Conservation (phyloP, 2,888 invertebrate genomes). For the Plemyria rubiginata region DNA sequence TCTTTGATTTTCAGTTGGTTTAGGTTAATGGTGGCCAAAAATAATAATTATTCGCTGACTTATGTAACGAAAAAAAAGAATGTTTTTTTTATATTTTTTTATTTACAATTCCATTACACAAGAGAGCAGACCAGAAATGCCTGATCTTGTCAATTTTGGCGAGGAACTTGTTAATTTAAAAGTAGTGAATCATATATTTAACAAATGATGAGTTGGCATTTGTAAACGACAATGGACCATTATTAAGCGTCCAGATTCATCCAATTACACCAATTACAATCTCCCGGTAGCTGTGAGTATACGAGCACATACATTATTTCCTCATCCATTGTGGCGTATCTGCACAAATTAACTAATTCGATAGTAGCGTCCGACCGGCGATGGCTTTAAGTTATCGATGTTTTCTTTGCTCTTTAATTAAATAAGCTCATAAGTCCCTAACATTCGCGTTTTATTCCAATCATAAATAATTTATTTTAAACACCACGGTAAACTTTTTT, state of each 20-base stretch:
- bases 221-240: slow-evolving; percentile 80
- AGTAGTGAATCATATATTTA: slow-evolving; percentile 79
- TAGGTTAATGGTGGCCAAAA: background rate
- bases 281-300: slow-evolving; percentile 72
- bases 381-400: slow-evolving; percentile 34
- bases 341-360: slow-evolving; percentile 83
- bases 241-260: slow-evolving; percentile 83
- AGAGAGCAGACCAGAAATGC: background rate
- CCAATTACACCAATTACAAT: slow-evolving; percentile 84
- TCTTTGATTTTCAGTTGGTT: background rate
- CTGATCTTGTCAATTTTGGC: background rate
- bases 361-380: slow-evolving; percentile 50
- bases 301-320: slow-evolving; percentile 74
- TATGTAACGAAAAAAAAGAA: too few species aligned
- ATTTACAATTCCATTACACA: too few species aligned
- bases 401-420: background rate
- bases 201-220: slow-evolving; percentile 80
- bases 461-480: background rate
- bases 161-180: slow-evolving; percentile 66
- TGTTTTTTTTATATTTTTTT: too few species aligned
- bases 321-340: slow-evolving; percentile 81
- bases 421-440: background rate
- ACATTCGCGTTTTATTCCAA: background rate
- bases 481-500: background rate
- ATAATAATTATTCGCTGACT: too few species aligned